Evolutionary conservation across 2,888 invertebrate species (phyloP).

Genomic region (Oscheius sp.): DNA sequence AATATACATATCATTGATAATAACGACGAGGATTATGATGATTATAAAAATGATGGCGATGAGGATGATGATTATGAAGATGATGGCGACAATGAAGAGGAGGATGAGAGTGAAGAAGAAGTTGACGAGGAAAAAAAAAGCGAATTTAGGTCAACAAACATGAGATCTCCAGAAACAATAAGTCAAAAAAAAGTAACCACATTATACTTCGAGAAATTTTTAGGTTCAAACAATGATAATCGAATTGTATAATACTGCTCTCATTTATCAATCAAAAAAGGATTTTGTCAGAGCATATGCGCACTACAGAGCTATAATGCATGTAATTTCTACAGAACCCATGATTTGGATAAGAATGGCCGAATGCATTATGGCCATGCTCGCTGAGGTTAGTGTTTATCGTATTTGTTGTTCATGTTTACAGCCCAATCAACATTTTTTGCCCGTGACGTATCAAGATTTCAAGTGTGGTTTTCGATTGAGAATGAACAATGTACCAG

Average conservation of each 20-base stretch:
- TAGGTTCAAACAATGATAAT: neutral
- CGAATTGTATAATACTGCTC: neutral
- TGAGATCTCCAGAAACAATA: too few species aligned
- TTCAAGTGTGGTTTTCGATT: neutral
- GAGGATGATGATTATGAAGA: too few species aligned
- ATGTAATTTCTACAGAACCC: conserved; percentile 6
- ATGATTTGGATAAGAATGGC: conserved; percentile 10
- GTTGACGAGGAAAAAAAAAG: too few species aligned
- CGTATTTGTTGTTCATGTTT: neutral
- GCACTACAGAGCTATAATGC: neutral
- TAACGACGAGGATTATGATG: too few species aligned
- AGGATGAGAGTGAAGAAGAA: too few species aligned
- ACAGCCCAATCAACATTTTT: neutral
- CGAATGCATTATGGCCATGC: neutral
- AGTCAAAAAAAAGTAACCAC: too few species aligned
- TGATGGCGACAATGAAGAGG: too few species aligned
- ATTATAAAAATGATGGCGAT: too few species aligned
- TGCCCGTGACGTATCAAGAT: neutral
- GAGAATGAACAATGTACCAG: neutral
- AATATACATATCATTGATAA: too few species aligned
- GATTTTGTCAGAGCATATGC: neutral
- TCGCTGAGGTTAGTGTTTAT: neutral
- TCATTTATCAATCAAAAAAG: neutral
- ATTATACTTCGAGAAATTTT: too few species aligned
- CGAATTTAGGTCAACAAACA: too few species aligned